These are phyloP conservation scores for Agriotes lineatus DNA, from an alignment of 2,888 invertebrate genomes.

Conservation along the genomic window DNA sequence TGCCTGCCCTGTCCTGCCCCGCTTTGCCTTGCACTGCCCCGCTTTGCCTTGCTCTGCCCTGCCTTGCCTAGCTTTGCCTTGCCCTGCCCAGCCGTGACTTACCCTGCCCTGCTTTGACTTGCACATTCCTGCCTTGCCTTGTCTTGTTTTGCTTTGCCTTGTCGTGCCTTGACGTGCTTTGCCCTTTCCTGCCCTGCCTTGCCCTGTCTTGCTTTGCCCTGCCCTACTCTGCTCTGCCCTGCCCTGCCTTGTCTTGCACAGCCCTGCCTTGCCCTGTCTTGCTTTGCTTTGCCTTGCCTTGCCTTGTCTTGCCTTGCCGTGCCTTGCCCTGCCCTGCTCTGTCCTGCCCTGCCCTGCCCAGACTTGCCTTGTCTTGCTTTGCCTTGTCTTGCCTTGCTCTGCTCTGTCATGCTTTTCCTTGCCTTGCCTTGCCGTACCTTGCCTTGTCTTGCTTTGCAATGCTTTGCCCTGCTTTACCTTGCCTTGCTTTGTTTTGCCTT, in stretches of 20 bases:
- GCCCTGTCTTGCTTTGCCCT: not conserved
- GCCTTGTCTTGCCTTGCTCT: not conserved
- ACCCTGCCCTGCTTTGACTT: not conserved
- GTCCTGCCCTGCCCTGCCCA: not conserved
- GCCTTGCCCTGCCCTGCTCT: not conserved
- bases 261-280: not conserved
- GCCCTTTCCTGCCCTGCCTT: too few species aligned
- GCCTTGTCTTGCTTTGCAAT: not conserved
- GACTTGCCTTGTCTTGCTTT: not conserved
- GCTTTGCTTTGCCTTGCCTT: not conserved
- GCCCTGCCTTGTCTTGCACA: not conserved
- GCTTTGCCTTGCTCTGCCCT: not conserved
- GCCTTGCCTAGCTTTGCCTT: not conserved
- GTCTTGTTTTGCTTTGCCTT: not conserved
- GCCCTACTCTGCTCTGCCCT: not conserved
- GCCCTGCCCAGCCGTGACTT: not conserved
- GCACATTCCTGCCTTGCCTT: not conserved
- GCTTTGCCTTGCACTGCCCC: not conserved
- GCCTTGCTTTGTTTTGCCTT: not conserved
- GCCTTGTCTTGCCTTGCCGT: too few species aligned
- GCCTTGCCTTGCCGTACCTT: too few species aligned
- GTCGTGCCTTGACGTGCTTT: too few species aligned
- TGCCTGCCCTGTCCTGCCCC: too few species aligned
- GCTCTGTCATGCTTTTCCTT: too few species aligned
- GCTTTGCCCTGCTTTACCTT: too few species aligned